Base-by-base conservation (phyloP, 23 tunicate species). In the Ascidia mentula region DNA sequence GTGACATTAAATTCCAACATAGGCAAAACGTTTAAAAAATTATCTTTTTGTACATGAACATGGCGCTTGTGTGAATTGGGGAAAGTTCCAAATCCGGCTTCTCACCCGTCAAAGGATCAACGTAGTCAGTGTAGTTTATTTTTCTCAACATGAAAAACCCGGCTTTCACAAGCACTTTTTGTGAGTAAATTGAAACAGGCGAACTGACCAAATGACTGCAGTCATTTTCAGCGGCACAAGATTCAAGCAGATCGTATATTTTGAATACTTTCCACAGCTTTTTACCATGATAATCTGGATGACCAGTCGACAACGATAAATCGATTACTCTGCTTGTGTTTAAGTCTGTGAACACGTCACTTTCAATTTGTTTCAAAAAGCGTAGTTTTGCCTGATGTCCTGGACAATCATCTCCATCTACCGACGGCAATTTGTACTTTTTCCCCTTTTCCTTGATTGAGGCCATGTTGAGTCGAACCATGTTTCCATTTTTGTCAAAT, bases 1-100 rank as follows among this genome's bases (percentile, higher is more conserved):
- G n/a, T n/a, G n/a, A n/a, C n/a, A n/a, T n/a, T n/a, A n/a, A n/a
- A n/a, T n/a, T n/a, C n/a, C n/a, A n/a, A n/a, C n/a, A n/a, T n/a
- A n/a, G n/a, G n/a, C n/a, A n/a, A n/a, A n/a, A n/a, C n/a, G n/a
- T n/a, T n/a, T n/a, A n/a, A n/a, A n/a, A n/a, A n/a, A n/a, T n/a
- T n/a, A n/a, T n/a, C n/a, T 53, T 53, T 53, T 53, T 53, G 24
- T 28, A 53, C 65, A 53, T 53, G 28, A 53, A 53, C 65, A 53
- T 53, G 28, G 65, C 65, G 24, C 65, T 53, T 3, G 65, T 53
- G 65, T 53, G 65, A 53, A 53, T 53, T 3, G 22, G 28, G 24
- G 65, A 53, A 26, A 53, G 24, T 20, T 53, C 13, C 65, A 53
- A 53, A 1, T 53, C 65, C 4, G 65, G 65, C 24, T 53, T 53